A percentile compares a stretch with the other conserved stretches of the same genome.
Evolutionary conservation across 1,140 invertebrate genomes (phyloP).

Genomic region (Drosophila paulistorum): DNA sequence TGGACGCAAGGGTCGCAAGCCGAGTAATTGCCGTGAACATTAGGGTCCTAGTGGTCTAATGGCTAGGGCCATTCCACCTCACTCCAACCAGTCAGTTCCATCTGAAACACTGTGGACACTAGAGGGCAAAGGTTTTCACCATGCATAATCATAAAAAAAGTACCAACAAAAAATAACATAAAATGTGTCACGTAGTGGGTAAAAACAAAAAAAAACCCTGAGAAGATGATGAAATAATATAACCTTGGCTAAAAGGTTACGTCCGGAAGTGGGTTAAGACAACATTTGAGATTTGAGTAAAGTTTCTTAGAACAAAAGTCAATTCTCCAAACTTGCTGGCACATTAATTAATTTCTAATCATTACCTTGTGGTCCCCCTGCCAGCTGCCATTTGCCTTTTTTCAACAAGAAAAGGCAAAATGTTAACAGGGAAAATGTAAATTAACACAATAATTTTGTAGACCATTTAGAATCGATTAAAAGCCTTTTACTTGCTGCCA

Average conservation of each 20-base stretch:
- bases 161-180: conserved; percentile 14
- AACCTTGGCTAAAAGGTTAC: background rate
- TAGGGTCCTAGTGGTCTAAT: conserved; percentile 33
- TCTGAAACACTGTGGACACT: background rate
- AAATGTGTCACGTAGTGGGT: conserved; percentile 37
- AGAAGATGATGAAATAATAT: background rate
- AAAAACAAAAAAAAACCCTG: background rate
- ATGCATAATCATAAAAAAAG: conserved; percentile 60
- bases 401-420: conserved; percentile 36
- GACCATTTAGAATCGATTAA: conserved; percentile 68
- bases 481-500: conserved; percentile 63
- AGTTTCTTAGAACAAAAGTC: background rate
- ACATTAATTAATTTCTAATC: conserved; percentile 27
- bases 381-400: conserved; percentile 4
- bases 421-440: conserved; percentile 35
- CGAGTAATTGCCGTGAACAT: conserved; percentile 47
- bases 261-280: background rate
- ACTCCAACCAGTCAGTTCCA: background rate
- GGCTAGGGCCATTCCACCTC: background rate
- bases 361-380: background rate
- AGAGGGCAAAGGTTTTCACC: conserved; percentile 26
- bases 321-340: background rate
- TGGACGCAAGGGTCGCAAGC: conserved; percentile 14
- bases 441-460: conserved; percentile 64
- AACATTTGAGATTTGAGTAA: background rate